These are phyloP conservation scores for Falco concolor DNA, from an alignment of 2,797 vertebrate species.

Conservation along the genomic window DNA sequence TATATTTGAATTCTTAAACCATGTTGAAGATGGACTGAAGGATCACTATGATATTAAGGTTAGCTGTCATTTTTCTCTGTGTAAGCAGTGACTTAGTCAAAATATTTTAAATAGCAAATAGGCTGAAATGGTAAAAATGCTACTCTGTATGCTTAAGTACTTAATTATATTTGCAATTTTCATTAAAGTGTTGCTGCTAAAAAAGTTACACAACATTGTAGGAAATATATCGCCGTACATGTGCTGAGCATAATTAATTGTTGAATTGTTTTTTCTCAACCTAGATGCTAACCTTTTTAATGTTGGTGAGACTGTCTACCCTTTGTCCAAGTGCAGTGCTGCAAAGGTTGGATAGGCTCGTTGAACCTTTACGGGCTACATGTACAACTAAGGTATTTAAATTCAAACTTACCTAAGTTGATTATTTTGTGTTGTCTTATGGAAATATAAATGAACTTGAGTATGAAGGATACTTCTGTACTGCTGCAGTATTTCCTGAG, in stretches of 20 bases:
- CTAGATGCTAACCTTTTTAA: slow-evolving; percentile 90
- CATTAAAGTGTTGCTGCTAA: background rate
- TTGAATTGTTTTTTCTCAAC: background rate
- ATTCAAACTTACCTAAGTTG: background rate
- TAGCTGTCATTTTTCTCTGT: slow-evolving; percentile 31
- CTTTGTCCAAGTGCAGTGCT: slow-evolving; percentile 91
- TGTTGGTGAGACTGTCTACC: slow-evolving; percentile 87
- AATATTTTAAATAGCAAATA: background rate
- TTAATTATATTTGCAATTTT: background rate
- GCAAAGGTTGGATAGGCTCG: slow-evolving; percentile 93
- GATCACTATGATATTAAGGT: slow-evolving; percentile 95
- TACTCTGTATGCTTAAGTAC: background rate
- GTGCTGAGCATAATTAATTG: background rate
- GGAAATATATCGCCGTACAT: background rate
- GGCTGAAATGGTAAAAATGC: background rate
- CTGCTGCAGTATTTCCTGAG: background rate
- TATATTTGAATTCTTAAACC: slow-evolving; percentile 92
- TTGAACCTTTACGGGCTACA: slow-evolving; percentile 93
- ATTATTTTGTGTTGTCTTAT: background rate
- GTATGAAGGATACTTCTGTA: background rate
- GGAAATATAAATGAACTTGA: background rate
- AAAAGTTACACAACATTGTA: background rate
- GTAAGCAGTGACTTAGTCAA: background rate
- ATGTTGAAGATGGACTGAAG: slow-evolving; percentile 90
- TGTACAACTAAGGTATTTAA: slow-evolving; percentile 92